Percentiles rank a stretch among this genome's conserved stretches.
Conservation (phyloP, 2,797 vertebrate genomes). For the Anguilla obscura region DNA sequence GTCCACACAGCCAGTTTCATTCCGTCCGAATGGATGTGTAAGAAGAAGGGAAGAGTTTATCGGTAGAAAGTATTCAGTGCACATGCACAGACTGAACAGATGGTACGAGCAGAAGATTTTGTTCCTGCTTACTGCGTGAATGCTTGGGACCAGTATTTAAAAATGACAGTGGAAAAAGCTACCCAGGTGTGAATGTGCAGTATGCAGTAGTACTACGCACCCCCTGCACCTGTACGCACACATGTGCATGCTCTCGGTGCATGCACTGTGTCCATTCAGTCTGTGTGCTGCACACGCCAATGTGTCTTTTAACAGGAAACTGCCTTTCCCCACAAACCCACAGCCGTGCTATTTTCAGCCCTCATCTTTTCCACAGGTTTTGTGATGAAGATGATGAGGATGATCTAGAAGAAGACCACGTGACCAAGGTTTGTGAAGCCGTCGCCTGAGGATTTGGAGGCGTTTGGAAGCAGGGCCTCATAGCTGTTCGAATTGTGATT, state of each 20-base stretch:
- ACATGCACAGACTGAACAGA: not conserved
- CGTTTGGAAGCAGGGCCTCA: not conserved
- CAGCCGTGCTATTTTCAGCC: not conserved
- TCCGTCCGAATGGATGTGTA: not conserved
- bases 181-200: not conserved
- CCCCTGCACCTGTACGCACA: not conserved
- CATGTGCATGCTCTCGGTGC: too few relatives aligned
- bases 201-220: not conserved
- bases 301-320: too few relatives aligned
- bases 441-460: not conserved
- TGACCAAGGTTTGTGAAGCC: constrained; percentile 79
- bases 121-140: too few relatives aligned
- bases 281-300: too few relatives aligned
- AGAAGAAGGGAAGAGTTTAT: not conserved
- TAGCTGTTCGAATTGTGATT: not conserved
- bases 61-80: not conserved
- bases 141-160: not conserved
- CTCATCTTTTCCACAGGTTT: constrained; percentile 63
- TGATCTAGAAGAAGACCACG: constrained; percentile 89
- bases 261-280: too few relatives aligned
- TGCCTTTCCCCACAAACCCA: not conserved
- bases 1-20: not conserved
- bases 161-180: not conserved
- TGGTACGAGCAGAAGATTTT: constrained; percentile 12
- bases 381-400: constrained; percentile 75